Evolutionary conservation across 1,140 invertebrate species (phyloP).

Genomic region (Plectrocnemia conspersa): DNA sequence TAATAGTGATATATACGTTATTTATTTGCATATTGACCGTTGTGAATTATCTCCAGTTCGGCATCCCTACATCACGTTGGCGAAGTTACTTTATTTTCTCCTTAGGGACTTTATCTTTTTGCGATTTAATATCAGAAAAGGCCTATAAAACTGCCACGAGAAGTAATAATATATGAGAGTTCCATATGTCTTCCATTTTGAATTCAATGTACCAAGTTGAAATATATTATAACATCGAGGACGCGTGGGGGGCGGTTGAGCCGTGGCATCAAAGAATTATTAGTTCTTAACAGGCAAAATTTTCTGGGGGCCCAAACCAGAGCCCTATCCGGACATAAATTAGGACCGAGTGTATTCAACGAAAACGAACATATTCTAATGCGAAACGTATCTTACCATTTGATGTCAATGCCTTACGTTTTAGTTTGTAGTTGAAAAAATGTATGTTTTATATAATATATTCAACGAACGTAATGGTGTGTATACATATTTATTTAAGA

Average conservation of each 20-base stretch:
- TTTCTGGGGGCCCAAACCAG: conserved; percentile 6
- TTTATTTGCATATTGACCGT: conserved; percentile 19
- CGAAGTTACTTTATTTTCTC: conserved; percentile 20
- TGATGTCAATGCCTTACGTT: no score
- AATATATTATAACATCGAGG: conserved; percentile 24
- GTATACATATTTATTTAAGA: no score
- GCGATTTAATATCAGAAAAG: conserved; percentile 26
- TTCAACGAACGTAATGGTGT: no score
- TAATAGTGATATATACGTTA: no score
- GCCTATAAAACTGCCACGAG: conserved; percentile 22
- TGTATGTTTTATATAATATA: no score
- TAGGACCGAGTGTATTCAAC: conserved; percentile 1
- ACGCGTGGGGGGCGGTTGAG: not conserved
- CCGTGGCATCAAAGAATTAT: conserved; percentile 17
- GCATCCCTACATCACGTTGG: conserved; percentile 6
- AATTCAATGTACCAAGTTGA: conserved; percentile 26
- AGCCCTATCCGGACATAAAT: conserved; percentile 21
- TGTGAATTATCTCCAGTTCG: conserved; percentile 17
- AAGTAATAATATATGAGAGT: conserved; percentile 24
- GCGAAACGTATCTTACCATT: no score
- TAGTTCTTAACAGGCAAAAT: conserved; percentile 22
- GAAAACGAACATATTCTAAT: conserved; percentile 2
- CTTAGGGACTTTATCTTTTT: conserved; percentile 21
- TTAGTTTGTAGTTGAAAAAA: no score
- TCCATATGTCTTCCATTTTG: conserved; percentile 26